Percentiles rank a stretch among this genome's conserved stretches.
phyloP scores from a whole-genome alignment of 2,113 vertebrate species.

The Collichthys lucidus region DNA sequence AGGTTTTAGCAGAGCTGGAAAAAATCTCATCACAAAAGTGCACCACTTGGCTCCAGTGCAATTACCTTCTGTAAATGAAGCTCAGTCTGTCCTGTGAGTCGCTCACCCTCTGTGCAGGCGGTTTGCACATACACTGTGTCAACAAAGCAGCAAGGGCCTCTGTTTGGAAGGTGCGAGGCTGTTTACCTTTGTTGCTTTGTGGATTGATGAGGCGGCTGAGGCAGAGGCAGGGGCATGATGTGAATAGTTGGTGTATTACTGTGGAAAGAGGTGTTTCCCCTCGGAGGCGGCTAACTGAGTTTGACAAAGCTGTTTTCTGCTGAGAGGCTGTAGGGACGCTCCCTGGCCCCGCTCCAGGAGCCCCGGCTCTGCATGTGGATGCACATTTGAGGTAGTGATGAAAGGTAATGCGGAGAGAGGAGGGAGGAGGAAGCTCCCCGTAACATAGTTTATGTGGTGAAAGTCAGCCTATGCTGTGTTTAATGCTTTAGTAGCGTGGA shows the following conservation, averaged over 20 bases:
- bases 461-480: conserved; percentile 23
- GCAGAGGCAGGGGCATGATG: conserved; percentile 72
- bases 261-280: conserved; percentile 73
- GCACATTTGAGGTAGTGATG: conserved; percentile 60
- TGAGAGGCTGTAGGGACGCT: conserved; percentile 68
- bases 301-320: conserved; percentile 82
- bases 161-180: conserved; percentile 71
- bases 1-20: conserved; percentile 67
- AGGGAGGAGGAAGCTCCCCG: conserved; percentile 28
- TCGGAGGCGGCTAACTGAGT: conserved; percentile 78
- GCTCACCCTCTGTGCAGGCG: conserved; percentile 57
- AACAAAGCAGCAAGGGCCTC: conserved; percentile 75
- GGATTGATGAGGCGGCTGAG: conserved; percentile 78
- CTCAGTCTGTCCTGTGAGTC: conserved; percentile 69
- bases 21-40: conserved; percentile 76
- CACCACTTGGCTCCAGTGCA: conserved; percentile 81
- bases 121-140: conserved; percentile 72
- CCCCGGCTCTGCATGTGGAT: conserved; percentile 56
- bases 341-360: conserved; percentile 69
- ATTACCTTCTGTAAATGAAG: conserved; percentile 84
- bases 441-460: conserved; percentile 34
- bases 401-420: conserved; percentile 50
- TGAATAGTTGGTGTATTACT: conserved; percentile 77
- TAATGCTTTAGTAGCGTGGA: conserved; percentile 25
- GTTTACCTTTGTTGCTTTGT: conserved; percentile 83